Percentiles rank a stretch among this genome's conserved stretches.
These are phyloP conservation scores for Oryctes rhinoceros DNA, from an alignment of 1,140 invertebrate genomes.

Conservation along the genomic window DNA sequence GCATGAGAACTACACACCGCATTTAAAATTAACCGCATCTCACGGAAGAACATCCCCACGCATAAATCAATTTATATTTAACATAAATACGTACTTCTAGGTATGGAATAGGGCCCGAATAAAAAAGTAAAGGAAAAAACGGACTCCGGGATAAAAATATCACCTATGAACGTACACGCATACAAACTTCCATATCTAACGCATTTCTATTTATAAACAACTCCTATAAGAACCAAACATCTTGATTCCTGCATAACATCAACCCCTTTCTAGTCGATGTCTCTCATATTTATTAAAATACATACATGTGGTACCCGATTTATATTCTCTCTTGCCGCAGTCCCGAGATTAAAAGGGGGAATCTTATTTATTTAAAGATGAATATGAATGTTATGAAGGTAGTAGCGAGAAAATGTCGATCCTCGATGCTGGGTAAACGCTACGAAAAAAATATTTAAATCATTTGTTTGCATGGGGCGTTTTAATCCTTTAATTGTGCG, in stretches of 20 bases:
- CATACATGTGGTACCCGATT: background rate
- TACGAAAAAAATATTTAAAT: too few species aligned
- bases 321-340: background rate
- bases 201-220: slow-evolving; percentile 15
- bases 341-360: slow-evolving; percentile 4
- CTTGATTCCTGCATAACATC: slow-evolving; percentile 4
- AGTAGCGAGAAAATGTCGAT: too few species aligned
- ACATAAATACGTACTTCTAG: too few species aligned
- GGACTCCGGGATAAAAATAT: background rate
- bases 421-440: too few species aligned
- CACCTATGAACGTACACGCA: background rate
- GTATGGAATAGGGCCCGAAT: background rate
- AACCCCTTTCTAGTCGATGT: background rate
- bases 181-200: background rate
- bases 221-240: slow-evolving; percentile 2
- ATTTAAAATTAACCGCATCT: too few species aligned
- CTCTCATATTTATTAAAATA: slow-evolving; percentile 15
- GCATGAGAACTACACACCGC: too few species aligned
- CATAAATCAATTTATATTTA: too few species aligned
- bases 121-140: background rate
- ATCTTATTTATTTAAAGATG: slow-evolving; percentile 23
- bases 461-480: too few species aligned
- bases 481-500: too few species aligned
- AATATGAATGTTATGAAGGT: background rate
- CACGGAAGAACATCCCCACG: too few species aligned